Conservation (phyloP, 2,113 vertebrate species). For the Haemorhous mexicanus region DNA sequence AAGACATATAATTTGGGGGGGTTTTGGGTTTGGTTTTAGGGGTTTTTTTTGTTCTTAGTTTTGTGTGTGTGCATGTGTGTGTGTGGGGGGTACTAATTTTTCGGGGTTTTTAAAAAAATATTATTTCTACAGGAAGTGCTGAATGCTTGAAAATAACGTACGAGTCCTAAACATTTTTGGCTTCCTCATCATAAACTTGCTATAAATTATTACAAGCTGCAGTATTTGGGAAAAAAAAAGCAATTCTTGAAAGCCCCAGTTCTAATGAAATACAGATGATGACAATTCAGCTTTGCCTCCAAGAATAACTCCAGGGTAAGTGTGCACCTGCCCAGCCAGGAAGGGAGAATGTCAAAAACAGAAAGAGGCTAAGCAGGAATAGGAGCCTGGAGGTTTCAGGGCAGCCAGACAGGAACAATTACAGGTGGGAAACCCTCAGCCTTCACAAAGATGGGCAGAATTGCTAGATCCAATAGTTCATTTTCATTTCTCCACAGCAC, state of each 20-base stretch:
- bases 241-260: background rate
- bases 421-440: accelerated
- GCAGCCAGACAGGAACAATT: background rate
- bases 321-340: accelerated
- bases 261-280: background rate
- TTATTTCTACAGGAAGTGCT: background rate
- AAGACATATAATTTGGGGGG: background rate
- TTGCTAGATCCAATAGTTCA: accelerated
- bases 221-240: background rate
- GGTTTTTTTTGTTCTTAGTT: too few species aligned
- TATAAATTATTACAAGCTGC: background rate
- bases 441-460: background rate
- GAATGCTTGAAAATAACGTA: background rate
- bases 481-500: background rate
- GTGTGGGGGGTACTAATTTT: background rate
- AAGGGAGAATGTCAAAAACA: background rate
- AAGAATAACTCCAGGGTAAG: background rate
- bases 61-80: too few species aligned
- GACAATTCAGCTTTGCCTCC: background rate
- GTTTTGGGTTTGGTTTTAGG: background rate
- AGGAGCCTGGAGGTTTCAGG: background rate
- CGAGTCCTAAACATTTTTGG: background rate
- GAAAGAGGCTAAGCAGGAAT: background rate
- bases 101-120: accelerated
- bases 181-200: background rate